phyloP scores from a whole-genome alignment of 2,888 invertebrate species.

The Cephonodes hylas region DNA sequence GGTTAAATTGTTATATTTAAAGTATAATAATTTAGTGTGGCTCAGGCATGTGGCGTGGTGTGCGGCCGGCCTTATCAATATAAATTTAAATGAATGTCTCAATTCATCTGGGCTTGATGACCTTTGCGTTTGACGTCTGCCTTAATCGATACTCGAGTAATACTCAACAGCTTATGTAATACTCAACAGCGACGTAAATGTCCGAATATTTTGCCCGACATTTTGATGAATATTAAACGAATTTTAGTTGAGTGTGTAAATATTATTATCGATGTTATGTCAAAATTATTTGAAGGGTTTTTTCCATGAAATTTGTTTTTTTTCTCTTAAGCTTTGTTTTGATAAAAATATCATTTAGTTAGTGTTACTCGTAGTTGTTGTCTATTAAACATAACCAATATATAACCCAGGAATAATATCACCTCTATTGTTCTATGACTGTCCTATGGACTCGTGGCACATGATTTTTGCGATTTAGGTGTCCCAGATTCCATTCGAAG shows the following conservation, averaged over 20 bases:
- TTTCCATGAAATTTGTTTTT: too few species aligned
- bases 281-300: too few species aligned
- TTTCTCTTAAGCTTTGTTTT: too few species aligned
- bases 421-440: too few species aligned
- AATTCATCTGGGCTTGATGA: not conserved
- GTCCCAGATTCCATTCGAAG: too few species aligned
- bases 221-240: not conserved
- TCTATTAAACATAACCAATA: too few species aligned
- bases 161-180: not conserved
- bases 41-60: not conserved
- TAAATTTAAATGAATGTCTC: not conserved
- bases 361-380: too few species aligned
- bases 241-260: not conserved
- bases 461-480: too few species aligned
- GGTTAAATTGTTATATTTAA: not conserved
- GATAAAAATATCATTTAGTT: too few species aligned
- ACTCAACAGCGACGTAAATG: not conserved
- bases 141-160: not conserved
- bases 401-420: too few species aligned
- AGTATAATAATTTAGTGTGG: not conserved
- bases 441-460: too few species aligned
- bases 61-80: not conserved
- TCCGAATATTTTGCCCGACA: not conserved
- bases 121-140: slow-evolving; percentile 1
- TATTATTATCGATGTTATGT: too few species aligned